Base-by-base conservation (phyloP, 2,888 invertebrate species). In the Perizoma flavofasciatum region DNA sequence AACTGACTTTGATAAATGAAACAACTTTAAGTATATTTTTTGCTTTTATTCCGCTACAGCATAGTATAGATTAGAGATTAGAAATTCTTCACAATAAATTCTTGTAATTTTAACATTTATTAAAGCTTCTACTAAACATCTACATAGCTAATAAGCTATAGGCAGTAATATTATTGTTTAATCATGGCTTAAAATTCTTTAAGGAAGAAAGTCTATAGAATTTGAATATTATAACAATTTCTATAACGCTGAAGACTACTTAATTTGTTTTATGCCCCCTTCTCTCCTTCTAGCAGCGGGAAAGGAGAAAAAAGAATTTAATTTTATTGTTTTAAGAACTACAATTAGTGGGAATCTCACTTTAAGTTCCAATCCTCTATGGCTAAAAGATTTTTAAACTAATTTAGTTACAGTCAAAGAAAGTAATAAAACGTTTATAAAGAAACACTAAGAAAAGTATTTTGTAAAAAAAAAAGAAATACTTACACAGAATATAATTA, bases 261-360 rank as follows among this genome's bases (percentile, higher is more conserved):
- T 67, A 69, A 66, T 66, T 63, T 66, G 80, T 78, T 83, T 66
- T 69, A 69, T 65, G 69, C 72, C 85, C 87, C 91, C 86, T 89
- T 89, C 83, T 88, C 89, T 88, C 81, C 85, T 83, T 89, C 90
- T 86, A 80, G 91, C 91, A 88, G 92, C 91, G 85, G 86, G 83
- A 89, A 91, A 91, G 88, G 79, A 79, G 78, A 79, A 79, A 79
- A 78, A 73, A 66, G 49, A 63, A 61, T 67, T 69, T 67, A 65
- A 69, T 66, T 67, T 64, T 64, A 66, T 55, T 62, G 62, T 70
- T 71, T 67, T 49, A 59, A 63, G 63, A 68, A 70, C 71, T 75
- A 69, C 69, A 74, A 72, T 77, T 66, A 72, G 69, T 70, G 72
- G 72, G 71, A 67, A 64, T 73, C 76, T 70, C 74, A 76, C 77